Conservation (phyloP, 2,888 invertebrate genomes). For the Sylvicola fuscatus region DNA sequence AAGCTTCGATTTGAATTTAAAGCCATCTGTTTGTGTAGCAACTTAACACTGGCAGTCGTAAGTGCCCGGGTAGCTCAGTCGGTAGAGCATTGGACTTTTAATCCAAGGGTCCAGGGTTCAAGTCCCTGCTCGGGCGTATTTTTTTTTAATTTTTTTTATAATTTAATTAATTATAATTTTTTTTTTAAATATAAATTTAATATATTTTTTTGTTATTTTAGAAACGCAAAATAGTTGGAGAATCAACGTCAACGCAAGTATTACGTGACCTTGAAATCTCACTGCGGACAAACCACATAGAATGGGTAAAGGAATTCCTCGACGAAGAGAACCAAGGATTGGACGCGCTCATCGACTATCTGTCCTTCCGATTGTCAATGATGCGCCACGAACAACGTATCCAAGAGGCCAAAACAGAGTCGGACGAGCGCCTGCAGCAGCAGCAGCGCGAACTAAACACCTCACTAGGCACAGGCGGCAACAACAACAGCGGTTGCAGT, state of each 20-base stretch:
- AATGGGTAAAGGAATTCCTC: conserved; percentile 98
- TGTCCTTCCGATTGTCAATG: conserved; percentile 85
- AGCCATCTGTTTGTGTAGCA: too few relatives aligned
- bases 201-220: conserved; percentile 36
- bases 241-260: conserved; percentile 95
- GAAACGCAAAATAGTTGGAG: conserved; percentile 94
- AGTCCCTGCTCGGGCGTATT: conserved; percentile 6
- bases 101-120: conserved; percentile 8
- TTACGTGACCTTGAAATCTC: conserved; percentile 97
- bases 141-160: conserved; percentile 3
- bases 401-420: conserved; percentile 51
- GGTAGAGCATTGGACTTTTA: conserved; percentile 8
- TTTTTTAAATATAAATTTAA: conserved; percentile 18
- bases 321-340: conserved; percentile 91
- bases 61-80: conserved; percentile 7
- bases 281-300: conserved; percentile 94
- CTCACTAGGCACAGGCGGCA: conserved; percentile 7
- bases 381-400: conserved; percentile 79
- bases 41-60: too few relatives aligned
- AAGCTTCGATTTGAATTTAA: too few relatives aligned
- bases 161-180: not conserved
- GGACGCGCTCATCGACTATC: conserved; percentile 92
- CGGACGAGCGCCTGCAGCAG: conserved; percentile 47
- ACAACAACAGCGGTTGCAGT: conserved; percentile 15
- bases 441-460: conserved; percentile 15